Percentiles rank a stretch among this genome's conserved stretches.
Evolutionary conservation across 1,140 invertebrate species (phyloP).

Genomic region (Cydia amplana): DNA sequence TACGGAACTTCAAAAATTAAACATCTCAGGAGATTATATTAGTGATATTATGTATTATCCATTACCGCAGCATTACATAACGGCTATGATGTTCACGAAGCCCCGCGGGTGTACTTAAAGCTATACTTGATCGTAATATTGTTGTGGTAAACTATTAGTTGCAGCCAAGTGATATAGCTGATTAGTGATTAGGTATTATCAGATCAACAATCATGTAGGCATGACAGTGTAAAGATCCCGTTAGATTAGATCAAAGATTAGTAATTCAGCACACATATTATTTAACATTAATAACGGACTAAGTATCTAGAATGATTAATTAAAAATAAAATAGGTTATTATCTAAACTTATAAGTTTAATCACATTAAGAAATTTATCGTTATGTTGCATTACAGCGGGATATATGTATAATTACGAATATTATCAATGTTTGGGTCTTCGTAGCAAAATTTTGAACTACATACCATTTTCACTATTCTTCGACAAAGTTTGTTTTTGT

Average conservation of each 20-base stretch:
- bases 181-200: conserved; percentile 9
- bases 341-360: too few species aligned
- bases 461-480: too few species aligned
- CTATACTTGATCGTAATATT: conserved; percentile 2
- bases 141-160: background rate
- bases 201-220: background rate
- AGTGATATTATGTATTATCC: conserved; percentile 63
- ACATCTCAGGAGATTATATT: conserved; percentile 68
- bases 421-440: too few species aligned
- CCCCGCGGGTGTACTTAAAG: conserved; percentile 46
- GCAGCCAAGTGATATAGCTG: conserved; percentile 1
- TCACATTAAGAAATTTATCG: too few species aligned
- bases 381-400: too few species aligned
- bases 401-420: too few species aligned
- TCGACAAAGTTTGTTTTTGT: too few species aligned
- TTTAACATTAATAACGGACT: background rate
- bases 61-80: conserved; percentile 67
- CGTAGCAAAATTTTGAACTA: too few species aligned
- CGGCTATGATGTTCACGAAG: conserved; percentile 55
- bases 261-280: background rate
- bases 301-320: background rate
- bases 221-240: background rate
- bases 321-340: too few species aligned
- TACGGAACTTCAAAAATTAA: conserved; percentile 44
- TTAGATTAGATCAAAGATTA: background rate